Evolutionary conservation across 2,113 vertebrate genomes (phyloP).

Genomic region (Heterotilapia buettikoferi): DNA sequence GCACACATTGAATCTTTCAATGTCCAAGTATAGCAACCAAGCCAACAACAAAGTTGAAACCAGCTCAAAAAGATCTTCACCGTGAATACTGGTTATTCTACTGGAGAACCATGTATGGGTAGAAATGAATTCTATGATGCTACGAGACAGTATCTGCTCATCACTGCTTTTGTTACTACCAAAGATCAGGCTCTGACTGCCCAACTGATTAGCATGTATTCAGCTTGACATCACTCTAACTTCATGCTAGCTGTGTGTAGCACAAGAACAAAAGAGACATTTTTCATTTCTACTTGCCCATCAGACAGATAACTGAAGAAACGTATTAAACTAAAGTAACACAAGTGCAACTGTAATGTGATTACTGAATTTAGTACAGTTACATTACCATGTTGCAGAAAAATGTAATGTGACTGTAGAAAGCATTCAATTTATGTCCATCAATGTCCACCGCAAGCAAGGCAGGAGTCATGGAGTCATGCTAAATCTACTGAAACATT

Average conservation of each 20-base stretch:
- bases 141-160: background rate
- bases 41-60: background rate
- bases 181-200: background rate
- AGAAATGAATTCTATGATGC: background rate
- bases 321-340: background rate
- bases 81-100: background rate
- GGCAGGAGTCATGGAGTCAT: background rate
- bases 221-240: background rate
- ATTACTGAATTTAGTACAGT: background rate
- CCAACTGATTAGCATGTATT: background rate
- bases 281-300: background rate
- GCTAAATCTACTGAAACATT: background rate
- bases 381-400: background rate
- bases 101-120: background rate
- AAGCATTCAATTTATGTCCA: background rate
- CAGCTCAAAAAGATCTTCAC: background rate
- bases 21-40: background rate
- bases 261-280: background rate
- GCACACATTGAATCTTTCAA: background rate
- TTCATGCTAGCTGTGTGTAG: background rate
- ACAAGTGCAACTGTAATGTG: background rate
- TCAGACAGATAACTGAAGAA: background rate
- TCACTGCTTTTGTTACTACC: background rate
- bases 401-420: background rate
- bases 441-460: background rate